Conservation (phyloP, 2,888 invertebrate genomes). For the Miltochrista miniata region DNA sequence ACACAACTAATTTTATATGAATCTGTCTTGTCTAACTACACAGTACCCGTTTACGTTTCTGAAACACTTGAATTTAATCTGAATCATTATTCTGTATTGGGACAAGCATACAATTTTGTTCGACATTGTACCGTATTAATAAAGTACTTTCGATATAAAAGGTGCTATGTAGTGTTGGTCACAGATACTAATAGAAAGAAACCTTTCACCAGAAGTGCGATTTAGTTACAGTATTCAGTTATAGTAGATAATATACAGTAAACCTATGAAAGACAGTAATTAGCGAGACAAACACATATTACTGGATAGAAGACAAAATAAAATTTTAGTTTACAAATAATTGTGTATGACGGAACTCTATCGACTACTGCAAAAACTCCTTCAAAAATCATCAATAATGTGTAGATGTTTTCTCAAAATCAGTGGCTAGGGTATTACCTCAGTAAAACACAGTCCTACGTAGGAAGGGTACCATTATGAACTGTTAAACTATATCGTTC, state of each 20-base stretch:
- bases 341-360: slow-evolving; percentile 28
- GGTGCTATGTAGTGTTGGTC: slow-evolving; percentile 12
- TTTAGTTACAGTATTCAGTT: slow-evolving; percentile 28
- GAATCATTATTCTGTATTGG: too few relatives aligned
- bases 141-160: slow-evolving; percentile 1
- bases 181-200: slow-evolving; percentile 19
- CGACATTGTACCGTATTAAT: too few relatives aligned
- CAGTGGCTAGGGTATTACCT: too few relatives aligned
- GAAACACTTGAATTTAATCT: too few relatives aligned
- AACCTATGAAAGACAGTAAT: slow-evolving; percentile 25
- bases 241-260: slow-evolving; percentile 14
- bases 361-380: too few relatives aligned
- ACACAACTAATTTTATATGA: slow-evolving; percentile 23
- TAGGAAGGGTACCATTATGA: too few relatives aligned
- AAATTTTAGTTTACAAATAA: slow-evolving; percentile 29
- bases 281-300: slow-evolving; percentile 36
- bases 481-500: too few relatives aligned
- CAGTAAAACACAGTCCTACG: too few relatives aligned
- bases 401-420: too few relatives aligned
- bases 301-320: slow-evolving; percentile 37
- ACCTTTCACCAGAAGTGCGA: slow-evolving; percentile 25
- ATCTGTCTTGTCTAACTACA: slow-evolving; percentile 16
- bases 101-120: too few relatives aligned
- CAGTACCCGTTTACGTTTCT: slow-evolving; percentile 17
- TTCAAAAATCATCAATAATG: too few relatives aligned